These are phyloP conservation scores for Taurulus bubalis DNA, from an alignment of 2,113 vertebrate genomes.

Conservation along the genomic window DNA sequence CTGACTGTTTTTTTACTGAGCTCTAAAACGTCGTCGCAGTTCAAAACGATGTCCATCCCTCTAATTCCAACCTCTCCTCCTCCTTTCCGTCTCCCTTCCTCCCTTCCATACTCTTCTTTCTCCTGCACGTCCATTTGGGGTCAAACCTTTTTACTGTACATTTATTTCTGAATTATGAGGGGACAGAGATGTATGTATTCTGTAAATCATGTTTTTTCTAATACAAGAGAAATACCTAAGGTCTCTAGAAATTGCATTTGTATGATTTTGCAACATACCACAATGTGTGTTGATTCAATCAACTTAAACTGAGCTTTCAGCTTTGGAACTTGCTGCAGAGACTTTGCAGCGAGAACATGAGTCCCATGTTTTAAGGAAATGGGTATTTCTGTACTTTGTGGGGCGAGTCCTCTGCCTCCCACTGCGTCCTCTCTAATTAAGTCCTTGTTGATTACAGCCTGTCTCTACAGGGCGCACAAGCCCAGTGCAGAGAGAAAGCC, in stretches of 20 bases:
- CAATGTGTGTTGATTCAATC: background rate
- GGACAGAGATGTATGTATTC: background rate
- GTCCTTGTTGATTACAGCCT: slow-evolving; percentile 76
- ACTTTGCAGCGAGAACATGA: slow-evolving; percentile 30
- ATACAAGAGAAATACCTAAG: background rate
- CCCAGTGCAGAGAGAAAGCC: slow-evolving; percentile 53
- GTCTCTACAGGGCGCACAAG: slow-evolving; percentile 48
- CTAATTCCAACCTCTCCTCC: slow-evolving; percentile 72
- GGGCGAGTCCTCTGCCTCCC: slow-evolving; percentile 76
- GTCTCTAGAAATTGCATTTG: background rate
- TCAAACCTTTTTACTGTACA: background rate
- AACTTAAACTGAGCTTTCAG: background rate
- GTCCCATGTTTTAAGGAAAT: slow-evolving; percentile 52
- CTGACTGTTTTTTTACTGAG: slow-evolving; percentile 34
- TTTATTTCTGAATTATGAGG: background rate
- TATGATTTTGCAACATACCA: background rate
- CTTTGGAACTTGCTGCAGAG: slow-evolving; percentile 2
- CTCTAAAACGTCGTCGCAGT: slow-evolving; percentile 47
- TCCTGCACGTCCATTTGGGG: slow-evolving; percentile 3
- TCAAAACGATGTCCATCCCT: slow-evolving; percentile 68
- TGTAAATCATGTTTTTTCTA: background rate
- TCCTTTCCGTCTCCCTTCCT: slow-evolving; percentile 47
- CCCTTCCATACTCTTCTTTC: slow-evolving; percentile 9
- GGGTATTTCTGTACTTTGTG: slow-evolving; percentile 75
- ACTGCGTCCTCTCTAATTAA: slow-evolving; percentile 78